phyloP scores from a whole-genome alignment of 2,113 vertebrate genomes.

The Xiphophorus hellerii region DNA sequence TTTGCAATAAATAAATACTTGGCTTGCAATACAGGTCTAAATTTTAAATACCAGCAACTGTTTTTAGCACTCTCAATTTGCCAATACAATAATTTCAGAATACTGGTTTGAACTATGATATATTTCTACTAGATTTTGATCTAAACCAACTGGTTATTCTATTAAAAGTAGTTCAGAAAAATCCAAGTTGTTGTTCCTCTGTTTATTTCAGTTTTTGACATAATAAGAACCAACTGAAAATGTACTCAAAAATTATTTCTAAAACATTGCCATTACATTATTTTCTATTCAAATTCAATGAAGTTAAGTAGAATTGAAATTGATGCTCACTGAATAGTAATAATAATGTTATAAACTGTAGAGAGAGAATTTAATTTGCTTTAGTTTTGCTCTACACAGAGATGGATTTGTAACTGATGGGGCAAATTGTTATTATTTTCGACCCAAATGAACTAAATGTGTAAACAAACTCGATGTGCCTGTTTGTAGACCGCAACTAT shows the following conservation, averaged over 20 bases:
- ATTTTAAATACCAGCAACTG: neutral
- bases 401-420: neutral
- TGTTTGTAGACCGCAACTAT: neutral
- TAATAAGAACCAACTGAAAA: too few relatives aligned
- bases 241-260: too few relatives aligned
- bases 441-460: conserved; percentile 22
- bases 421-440: neutral
- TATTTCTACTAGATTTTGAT: too few relatives aligned
- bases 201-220: too few relatives aligned
- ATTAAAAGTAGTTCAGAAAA: too few relatives aligned
- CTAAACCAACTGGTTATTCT: too few relatives aligned
- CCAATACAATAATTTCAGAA: neutral
- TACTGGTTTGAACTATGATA: neutral
- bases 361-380: neutral
- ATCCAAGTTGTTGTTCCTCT: too few relatives aligned
- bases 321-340: neutral
- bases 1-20: too few relatives aligned
- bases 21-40: neutral
- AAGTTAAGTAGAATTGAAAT: neutral
- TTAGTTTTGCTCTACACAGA: neutral
- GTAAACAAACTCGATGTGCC: conserved; percentile 8
- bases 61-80: too few relatives aligned
- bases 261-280: too few relatives aligned
- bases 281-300: too few relatives aligned
- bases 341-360: neutral